These are phyloP conservation scores for Cyclina sinensis DNA, from an alignment of 1,140 invertebrate genomes.

Conservation along the genomic window DNA sequence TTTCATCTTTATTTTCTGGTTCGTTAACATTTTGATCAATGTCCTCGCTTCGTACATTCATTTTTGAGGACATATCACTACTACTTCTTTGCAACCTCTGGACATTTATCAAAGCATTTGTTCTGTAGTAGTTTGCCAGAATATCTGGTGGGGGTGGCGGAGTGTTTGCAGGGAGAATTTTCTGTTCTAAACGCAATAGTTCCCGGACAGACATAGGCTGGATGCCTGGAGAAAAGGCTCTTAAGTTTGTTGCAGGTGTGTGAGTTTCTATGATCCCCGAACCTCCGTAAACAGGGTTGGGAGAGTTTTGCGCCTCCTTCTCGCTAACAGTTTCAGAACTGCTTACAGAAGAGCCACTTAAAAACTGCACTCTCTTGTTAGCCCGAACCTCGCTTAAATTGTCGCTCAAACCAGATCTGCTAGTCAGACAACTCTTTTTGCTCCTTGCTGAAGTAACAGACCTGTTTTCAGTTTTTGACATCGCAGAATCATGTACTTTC, in stretches of 20 bases:
- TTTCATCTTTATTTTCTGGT: neutral
- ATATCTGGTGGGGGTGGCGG: neutral
- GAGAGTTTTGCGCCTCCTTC: neutral
- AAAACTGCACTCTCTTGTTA: slow-evolving; percentile 40
- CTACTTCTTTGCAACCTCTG: neutral
- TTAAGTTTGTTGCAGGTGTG: neutral
- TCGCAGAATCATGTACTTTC: neutral
- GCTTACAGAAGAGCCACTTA: neutral
- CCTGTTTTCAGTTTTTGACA: neutral
- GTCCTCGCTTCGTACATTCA: neutral
- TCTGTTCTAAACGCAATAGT: slow-evolving; percentile 26
- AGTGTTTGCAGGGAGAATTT: slow-evolving; percentile 8
- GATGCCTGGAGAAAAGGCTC: slow-evolving; percentile 18
- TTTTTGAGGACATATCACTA: neutral
- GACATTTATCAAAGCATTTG: neutral
- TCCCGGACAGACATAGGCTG: slow-evolving; percentile 30
- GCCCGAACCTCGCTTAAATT: neutral
- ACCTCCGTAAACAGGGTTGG: neutral
- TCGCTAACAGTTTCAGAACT: neutral
- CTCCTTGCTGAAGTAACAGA: neutral
- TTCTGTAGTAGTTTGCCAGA: neutral
- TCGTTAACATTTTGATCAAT: neutral
- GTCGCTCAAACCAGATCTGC: neutral
- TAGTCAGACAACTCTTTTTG: neutral
- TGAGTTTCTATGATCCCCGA: slow-evolving; percentile 43